Evolutionary conservation across 2,113 vertebrate genomes (phyloP).

Genomic region (Sterrhoptilus dennistouni): DNA sequence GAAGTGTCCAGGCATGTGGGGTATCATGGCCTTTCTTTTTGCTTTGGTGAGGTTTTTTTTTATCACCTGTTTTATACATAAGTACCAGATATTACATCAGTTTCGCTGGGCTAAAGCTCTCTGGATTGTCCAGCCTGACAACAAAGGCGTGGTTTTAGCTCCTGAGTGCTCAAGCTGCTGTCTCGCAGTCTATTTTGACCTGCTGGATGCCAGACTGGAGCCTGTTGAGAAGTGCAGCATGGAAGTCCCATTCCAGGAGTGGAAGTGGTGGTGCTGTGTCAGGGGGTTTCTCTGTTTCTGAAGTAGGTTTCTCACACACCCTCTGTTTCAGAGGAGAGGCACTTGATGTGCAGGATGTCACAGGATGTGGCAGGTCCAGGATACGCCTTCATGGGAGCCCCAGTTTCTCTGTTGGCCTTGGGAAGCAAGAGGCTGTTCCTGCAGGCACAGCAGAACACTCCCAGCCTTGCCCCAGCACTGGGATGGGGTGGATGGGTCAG

Average conservation of each 20-base stretch:
- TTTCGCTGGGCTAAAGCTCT: neutral
- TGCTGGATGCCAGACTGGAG: neutral
- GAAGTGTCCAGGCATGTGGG: fast-evolving
- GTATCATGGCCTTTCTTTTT: neutral
- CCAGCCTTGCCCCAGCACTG: fast-evolving
- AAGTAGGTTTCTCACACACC: fast-evolving
- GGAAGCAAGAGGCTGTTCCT: neutral
- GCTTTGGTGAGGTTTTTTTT: neutral
- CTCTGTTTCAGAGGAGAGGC: neutral
- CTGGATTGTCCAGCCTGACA: neutral
- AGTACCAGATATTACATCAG: neutral
- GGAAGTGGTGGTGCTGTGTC: neutral
- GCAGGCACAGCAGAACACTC: fast-evolving
- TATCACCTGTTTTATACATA: neutral
- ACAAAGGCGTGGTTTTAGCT: neutral
- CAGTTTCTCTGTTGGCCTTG: fast-evolving
- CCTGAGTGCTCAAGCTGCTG: neutral
- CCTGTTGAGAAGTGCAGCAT: neutral
- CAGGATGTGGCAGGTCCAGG: too few species aligned
- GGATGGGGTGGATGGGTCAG: neutral
- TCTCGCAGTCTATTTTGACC: neutral
- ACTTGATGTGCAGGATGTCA: too few species aligned
- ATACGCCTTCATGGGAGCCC: fast-evolving
- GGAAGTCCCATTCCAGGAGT: neutral
- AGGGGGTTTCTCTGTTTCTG: neutral